Evolutionary conservation across 2,888 invertebrate genomes (phyloP).

Genomic region (Seladonia tumulorum): DNA sequence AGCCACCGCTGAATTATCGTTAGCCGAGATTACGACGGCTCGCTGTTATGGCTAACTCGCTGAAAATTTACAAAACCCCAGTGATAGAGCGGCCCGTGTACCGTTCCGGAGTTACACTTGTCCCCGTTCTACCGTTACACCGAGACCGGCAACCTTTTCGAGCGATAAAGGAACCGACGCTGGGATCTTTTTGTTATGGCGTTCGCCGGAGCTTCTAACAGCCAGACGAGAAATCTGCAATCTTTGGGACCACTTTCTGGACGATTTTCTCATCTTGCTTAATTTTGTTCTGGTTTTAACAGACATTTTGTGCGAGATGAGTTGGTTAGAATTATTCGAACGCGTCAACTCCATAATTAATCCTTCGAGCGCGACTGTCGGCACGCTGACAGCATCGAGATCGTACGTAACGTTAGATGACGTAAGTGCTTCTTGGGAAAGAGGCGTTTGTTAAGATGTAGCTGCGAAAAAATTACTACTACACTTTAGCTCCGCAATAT

Average conservation of each 20-base stretch:
- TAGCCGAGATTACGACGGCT: conserved; percentile 59
- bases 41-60: conserved; percentile 55
- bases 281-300: neutral
- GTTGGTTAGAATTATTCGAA: neutral
- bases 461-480: neutral
- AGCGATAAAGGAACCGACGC: conserved; percentile 30
- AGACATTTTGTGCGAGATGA: neutral
- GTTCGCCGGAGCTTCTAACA: no score
- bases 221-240: neutral
- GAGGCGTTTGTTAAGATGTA: neutral
- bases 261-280: neutral
- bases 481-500: neutral
- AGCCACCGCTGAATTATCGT: conserved; percentile 66
- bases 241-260: neutral
- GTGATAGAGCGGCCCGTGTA: conserved; percentile 32
- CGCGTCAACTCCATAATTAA: neutral
- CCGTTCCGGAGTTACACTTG: conserved; percentile 38
- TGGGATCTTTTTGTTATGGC: no score
- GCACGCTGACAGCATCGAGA: neutral
- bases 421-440: neutral
- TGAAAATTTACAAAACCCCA: conserved; percentile 61
- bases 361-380: neutral
- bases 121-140: conserved; percentile 15
- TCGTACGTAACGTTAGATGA: neutral
- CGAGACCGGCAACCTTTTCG: conserved; percentile 12